Conservation (phyloP, 2,113 vertebrate species). For the Lates calcarifer region DNA sequence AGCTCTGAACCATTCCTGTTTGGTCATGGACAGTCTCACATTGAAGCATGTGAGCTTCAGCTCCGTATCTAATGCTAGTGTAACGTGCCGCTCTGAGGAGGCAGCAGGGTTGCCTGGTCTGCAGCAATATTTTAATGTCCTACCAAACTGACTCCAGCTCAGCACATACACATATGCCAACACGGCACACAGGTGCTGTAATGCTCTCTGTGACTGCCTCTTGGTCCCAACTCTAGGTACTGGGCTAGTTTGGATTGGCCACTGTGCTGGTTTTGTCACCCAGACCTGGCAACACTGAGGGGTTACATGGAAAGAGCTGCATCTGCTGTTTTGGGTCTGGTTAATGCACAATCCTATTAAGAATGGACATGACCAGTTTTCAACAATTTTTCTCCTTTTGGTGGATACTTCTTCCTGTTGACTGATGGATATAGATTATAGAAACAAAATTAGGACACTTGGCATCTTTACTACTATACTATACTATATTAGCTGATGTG, state of each 20-base stretch:
- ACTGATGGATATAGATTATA: neutral
- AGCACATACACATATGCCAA: too few relatives aligned
- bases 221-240: too few relatives aligned
- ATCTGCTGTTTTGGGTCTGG: neutral
- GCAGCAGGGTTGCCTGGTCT: too few relatives aligned
- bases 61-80: neutral
- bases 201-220: too few relatives aligned
- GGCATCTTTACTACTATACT: too few relatives aligned
- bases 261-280: too few relatives aligned
- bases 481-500: neutral
- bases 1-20: conserved; percentile 46
- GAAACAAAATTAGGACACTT: neutral
- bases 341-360: too few relatives aligned
- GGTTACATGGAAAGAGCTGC: neutral
- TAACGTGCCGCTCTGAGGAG: neutral
- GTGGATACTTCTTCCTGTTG: neutral
- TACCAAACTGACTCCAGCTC: too few relatives aligned
- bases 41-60: conserved; percentile 14
- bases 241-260: too few relatives aligned
- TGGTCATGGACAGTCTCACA: neutral
- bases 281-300: too few relatives aligned
- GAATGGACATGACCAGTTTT: neutral
- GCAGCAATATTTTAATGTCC: too few relatives aligned
- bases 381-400: neutral
- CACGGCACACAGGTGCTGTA: too few relatives aligned